A percentile compares a stretch with the other conserved stretches of the same genome.
Conservation (phyloP, 2,113 vertebrate genomes). For the Progne subis region DNA sequence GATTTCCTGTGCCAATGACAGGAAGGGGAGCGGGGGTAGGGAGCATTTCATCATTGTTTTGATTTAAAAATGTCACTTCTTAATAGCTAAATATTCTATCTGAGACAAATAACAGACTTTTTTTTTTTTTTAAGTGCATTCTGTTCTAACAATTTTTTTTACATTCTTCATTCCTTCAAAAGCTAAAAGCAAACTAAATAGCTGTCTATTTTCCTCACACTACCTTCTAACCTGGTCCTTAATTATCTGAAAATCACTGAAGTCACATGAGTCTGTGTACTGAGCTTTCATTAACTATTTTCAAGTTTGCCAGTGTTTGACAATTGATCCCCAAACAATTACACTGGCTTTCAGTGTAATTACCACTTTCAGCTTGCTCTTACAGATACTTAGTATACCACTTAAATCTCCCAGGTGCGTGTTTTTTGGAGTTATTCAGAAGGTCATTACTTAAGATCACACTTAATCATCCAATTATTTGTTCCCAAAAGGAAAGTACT, state of each 20-base stretch:
- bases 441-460: slow-evolving; percentile 50
- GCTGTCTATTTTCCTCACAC: background rate
- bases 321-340: slow-evolving; percentile 61
- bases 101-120: background rate
- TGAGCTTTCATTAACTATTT: slow-evolving; percentile 13
- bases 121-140: background rate
- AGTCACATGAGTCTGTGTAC: slow-evolving; percentile 8
- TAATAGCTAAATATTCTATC: background rate
- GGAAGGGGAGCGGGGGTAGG: background rate
- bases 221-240: background rate
- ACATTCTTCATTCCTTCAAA: background rate
- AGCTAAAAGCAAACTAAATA: background rate
- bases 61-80: background rate
- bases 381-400: slow-evolving; percentile 8
- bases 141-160: background rate
- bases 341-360: slow-evolving; percentile 29
- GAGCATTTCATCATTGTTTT: background rate
- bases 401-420: slow-evolving; percentile 35
- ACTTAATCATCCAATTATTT: slow-evolving; percentile 54
- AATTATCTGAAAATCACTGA: slow-evolving; percentile 20
- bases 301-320: slow-evolving; percentile 29
- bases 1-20: background rate
- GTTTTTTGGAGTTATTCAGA: slow-evolving; percentile 30
- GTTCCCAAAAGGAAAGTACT: background rate
- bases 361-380: slow-evolving; percentile 30